These are phyloP conservation scores for Sciaenops ocellatus DNA, from an alignment of 2,797 vertebrate species.

Conservation along the genomic window DNA sequence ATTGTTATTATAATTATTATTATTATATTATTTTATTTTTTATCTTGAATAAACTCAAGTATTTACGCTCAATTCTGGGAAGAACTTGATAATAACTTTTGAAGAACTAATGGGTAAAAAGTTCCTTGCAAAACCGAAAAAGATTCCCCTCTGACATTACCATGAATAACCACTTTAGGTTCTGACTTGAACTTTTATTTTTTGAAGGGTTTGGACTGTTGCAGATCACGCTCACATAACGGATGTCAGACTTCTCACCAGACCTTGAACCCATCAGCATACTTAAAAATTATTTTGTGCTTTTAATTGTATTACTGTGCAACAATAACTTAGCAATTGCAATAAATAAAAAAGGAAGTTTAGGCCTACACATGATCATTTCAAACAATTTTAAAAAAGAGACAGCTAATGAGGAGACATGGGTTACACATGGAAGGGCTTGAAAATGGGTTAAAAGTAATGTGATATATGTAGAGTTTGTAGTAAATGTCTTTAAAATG, in stretches of 20 bases:
- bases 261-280: slow-evolving; percentile 10
- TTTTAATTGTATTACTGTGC: slow-evolving; percentile 4
- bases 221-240: slow-evolving; percentile 4
- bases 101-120: too few relatives aligned
- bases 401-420: not conserved
- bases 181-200: too few relatives aligned
- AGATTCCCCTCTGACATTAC: too few relatives aligned
- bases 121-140: too few relatives aligned
- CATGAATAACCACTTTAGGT: too few relatives aligned
- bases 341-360: not conserved
- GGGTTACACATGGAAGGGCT: not conserved
- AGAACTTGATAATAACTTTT: too few relatives aligned
- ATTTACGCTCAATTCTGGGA: too few relatives aligned
- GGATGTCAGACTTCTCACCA: slow-evolving; percentile 16
- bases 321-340: not conserved
- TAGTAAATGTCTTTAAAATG: not conserved
- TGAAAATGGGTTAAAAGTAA: not conserved
- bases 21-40: too few relatives aligned
- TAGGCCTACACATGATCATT: not conserved
- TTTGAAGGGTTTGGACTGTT: too few relatives aligned
- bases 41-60: too few relatives aligned
- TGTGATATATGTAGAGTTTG: not conserved
- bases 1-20: too few relatives aligned
- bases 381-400: not conserved
- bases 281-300: not conserved